A percentile compares a stretch with the other conserved stretches of the same genome.
Evolutionary conservation across 1,140 invertebrate species (phyloP).

Genomic region (Trichonephila clavata): DNA sequence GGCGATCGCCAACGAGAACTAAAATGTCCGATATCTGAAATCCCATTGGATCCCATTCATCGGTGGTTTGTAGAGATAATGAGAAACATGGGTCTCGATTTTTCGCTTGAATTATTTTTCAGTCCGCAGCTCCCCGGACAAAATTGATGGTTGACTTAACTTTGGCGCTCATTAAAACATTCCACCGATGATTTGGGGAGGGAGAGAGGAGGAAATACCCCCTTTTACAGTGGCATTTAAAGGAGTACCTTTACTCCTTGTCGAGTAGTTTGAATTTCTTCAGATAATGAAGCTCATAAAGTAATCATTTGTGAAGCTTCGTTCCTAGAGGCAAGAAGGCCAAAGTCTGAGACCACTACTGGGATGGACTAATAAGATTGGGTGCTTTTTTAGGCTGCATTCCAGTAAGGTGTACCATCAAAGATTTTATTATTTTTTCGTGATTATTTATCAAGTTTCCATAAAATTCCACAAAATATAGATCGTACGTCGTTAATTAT

Average conservation of each 20-base stretch:
- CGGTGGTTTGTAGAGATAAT: background rate
- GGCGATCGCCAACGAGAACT: background rate
- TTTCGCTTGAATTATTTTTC: background rate
- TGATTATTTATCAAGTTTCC: too few relatives aligned
- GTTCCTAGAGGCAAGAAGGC: too few relatives aligned
- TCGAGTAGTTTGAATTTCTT: background rate
- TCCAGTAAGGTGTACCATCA: too few relatives aligned
- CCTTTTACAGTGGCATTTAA: background rate
- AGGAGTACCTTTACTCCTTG: background rate
- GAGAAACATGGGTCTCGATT: background rate
- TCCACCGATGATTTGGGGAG: background rate
- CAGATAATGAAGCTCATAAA: background rate
- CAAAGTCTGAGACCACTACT: too few relatives aligned
- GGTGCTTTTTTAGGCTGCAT: too few relatives aligned
- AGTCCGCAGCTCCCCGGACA: background rate
- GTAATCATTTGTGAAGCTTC: background rate
- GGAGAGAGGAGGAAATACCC: background rate
- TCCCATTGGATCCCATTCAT: background rate
- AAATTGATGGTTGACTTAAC: conserved; percentile 10
- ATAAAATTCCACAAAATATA: too few relatives aligned
- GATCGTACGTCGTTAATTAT: too few relatives aligned
- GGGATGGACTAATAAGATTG: too few relatives aligned
- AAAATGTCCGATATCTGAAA: background rate
- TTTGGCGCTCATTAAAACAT: background rate
- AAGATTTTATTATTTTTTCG: too few relatives aligned